A percentile compares a stretch with the other conserved stretches of the same genome.
These are phyloP conservation scores for Brachionus asplanchnoidis DNA, from an alignment of 1,140 invertebrate species.

Conservation along the genomic window DNA sequence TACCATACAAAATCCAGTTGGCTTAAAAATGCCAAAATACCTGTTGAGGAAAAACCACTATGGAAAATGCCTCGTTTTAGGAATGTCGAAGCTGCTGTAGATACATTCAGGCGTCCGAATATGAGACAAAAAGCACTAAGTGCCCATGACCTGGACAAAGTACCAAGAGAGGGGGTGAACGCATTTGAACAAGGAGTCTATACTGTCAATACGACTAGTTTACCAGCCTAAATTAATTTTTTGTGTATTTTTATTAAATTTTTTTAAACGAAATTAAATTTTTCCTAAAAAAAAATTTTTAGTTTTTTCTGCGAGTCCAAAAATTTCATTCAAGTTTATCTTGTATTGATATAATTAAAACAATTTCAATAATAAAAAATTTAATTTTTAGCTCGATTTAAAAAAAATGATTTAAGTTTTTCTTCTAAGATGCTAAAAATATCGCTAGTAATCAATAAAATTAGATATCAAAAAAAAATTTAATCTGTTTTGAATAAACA, in stretches of 20 bases:
- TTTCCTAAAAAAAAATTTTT: background rate
- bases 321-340: background rate
- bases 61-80: conserved; percentile 40
- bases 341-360: no score
- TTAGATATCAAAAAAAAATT: no score
- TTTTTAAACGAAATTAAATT: conserved; percentile 4
- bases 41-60: conserved; percentile 36
- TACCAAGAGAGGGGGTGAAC: conserved; percentile 31
- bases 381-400: no score
- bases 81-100: conserved; percentile 19
- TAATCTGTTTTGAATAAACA: no score
- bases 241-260: background rate
- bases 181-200: conserved; percentile 37
- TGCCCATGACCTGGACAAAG: conserved; percentile 20
- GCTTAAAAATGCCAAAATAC: conserved; percentile 38
- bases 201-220: conserved; percentile 24
- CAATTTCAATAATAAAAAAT: no score
- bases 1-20: conserved; percentile 40
- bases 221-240: conserved; percentile 4
- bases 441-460: no score
- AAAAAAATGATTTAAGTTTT: no score
- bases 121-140: background rate
- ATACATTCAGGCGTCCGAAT: background rate
- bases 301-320: background rate
- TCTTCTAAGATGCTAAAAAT: no score